Percentiles rank a stretch among this genome's conserved stretches.
Evolutionary conservation across 2,888 invertebrate genomes (phyloP).

Genomic region (Drosophila austrosaltans): DNA sequence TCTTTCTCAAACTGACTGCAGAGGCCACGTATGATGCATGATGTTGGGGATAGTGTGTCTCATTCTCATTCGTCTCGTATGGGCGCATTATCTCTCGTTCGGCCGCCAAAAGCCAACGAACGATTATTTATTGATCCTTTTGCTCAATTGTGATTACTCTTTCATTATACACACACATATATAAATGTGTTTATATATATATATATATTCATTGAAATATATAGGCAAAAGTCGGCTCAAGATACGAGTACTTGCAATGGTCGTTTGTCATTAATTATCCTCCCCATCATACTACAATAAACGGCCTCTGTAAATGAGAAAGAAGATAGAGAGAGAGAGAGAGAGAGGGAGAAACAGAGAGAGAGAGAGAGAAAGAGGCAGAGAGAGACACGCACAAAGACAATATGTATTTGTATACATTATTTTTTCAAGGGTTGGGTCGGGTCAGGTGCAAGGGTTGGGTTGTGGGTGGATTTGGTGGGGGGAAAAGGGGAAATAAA

Average conservation of each 20-base stretch:
- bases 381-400: conserved; percentile 76
- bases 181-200: conserved; percentile 27
- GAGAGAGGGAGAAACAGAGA: conserved; percentile 79
- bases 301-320: conserved; percentile 91
- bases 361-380: conserved; percentile 69
- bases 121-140: conserved; percentile 48
- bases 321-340: conserved; percentile 84
- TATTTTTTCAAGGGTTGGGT: conserved; percentile 41
- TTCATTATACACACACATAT: conserved; percentile 7
- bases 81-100: conserved; percentile 11
- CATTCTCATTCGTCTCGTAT: conserved; percentile 39
- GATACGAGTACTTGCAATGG: conserved; percentile 68
- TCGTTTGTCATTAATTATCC: conserved; percentile 80
- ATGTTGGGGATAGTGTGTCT: conserved; percentile 81
- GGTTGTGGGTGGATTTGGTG: conserved; percentile 35
- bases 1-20: conserved; percentile 76
- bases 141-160: conserved; percentile 26
- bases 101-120: conserved; percentile 9
- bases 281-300: conserved; percentile 86
- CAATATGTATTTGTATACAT: conserved; percentile 33
- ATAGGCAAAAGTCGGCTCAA: conserved; percentile 70
- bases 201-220: conserved; percentile 24
- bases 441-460: conserved; percentile 47
- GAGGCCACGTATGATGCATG: conserved; percentile 83
- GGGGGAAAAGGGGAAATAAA: conserved; percentile 70